Base-by-base conservation (phyloP, 2,888 invertebrate species). In the Yponomeuta plumbellus region DNA sequence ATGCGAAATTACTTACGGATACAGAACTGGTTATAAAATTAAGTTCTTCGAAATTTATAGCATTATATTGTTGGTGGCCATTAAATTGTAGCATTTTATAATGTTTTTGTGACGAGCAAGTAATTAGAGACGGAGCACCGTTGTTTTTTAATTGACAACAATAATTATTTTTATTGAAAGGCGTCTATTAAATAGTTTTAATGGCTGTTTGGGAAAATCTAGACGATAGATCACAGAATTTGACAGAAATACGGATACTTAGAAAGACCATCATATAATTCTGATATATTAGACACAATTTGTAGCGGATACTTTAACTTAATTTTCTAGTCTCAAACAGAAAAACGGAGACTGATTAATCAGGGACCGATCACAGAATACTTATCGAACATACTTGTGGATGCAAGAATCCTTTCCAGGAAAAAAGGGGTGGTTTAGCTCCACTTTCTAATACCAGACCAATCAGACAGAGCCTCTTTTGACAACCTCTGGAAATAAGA, bases 81-180 rank as follows among this genome's bases (percentile, higher is more conserved):
- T 63, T 44, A 63, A 40, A 63, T 40, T 63, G 63, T 44, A 44
- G 22, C 63, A 63, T 63, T 44, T 63, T 63, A 63, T 63, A 44
- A 44, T 63, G 63, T 44, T 63, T 63, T 62, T 44, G 44, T 63
- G 26, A 61, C 44, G 21, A 22, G 11, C 44, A 6, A 52, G 44
- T 44, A 63, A 63, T 63, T 63, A 63, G 40, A 63, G 63, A 21
- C 22, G 44, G 17, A 44, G 21, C 40, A 20, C 63, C 22, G 63
- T 63, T 63, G 44, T 63, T 63, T 40, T 63, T 63, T 63, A 44
- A 63, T 63, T 63, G 63, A 63, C 40, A 20, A n/a, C 22, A 44
- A 39, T 44, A 44, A 63, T 40, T 63, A 39, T 40, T 63, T 63
- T 63, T 44, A 63, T 63, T 63, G 17, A 44, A 44, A 40, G 17